Conservation (phyloP, 2,797 vertebrate species). For the Sebastes ruberrimus region DNA sequence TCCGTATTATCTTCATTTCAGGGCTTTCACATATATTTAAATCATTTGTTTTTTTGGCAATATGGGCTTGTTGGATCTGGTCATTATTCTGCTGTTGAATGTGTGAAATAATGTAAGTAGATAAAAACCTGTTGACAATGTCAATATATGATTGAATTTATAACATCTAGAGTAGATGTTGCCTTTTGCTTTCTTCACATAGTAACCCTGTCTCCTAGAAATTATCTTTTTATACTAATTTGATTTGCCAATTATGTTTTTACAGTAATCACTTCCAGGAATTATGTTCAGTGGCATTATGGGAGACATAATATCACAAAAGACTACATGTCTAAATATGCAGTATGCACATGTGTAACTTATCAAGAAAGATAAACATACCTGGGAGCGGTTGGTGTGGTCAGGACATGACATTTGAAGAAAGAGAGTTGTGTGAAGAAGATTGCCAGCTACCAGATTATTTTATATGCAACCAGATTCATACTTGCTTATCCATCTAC, state of each 20-base stretch:
- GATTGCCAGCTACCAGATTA: background rate
- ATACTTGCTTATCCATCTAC: background rate
- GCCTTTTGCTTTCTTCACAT: background rate
- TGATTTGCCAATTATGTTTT: background rate
- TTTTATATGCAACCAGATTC: background rate
- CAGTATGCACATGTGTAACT: background rate
- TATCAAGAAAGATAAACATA: background rate
- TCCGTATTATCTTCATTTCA: constrained; percentile 10
- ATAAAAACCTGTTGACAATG: background rate
- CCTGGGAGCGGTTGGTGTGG: background rate
- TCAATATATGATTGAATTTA: background rate
- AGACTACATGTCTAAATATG: background rate
- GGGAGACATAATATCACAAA: background rate
- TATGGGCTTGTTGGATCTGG: background rate
- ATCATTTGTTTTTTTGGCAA: constrained; percentile 3
- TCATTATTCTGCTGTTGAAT: background rate
- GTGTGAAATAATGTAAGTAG: background rate
- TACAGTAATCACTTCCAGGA: background rate
- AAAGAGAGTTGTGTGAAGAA: background rate
- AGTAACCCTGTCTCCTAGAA: background rate
- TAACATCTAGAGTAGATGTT: background rate
- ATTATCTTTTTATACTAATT: background rate
- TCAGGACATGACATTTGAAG: background rate
- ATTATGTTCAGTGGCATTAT: background rate
- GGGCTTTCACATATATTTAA: constrained; percentile 6